Base-by-base conservation (phyloP, 2,888 invertebrate genomes). In the Caenorhabditis afra region DNA sequence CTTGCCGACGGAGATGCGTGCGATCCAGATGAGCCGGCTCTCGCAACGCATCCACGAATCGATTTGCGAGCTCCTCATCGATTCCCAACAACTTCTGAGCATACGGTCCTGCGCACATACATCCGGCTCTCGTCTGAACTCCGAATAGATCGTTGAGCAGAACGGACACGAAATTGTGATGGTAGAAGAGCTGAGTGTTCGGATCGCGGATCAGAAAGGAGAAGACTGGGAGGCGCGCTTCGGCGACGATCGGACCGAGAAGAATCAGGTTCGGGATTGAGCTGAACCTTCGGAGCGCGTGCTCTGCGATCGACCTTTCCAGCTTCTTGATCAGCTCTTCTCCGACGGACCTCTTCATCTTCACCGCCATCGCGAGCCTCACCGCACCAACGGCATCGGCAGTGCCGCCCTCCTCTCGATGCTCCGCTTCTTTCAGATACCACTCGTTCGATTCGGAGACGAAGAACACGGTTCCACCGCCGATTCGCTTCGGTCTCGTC, bases 131-230 rank as follows among this genome's bases (percentile, higher is more conserved):
- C 11, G 78, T 79, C 66, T 83, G 81, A 66, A 96, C 95, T 0
- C 96, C 96, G 90, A 95, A 96, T 29, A 96, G 93, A 89, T 96
- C 96, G 90, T 96, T 96, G 52, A 96, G 92, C 20, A 96, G 93
- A 11, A 95, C 94, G 85, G 94, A 94, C 11, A 96, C 94, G 92
- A 94, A 94, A 91, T 95, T 95, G 91, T 96, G 95, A 91, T 96
- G 96, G 1, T 96, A 93, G 90, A 94, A 95, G 14, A 94, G 87
- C 3, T 95, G 94, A 22, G 77, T 81, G 7, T 44, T 39, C 7
- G 18, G 89, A n/a, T 80, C 62, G 22, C 94, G 93, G 61, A 96
- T 94, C 92, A 96, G 93, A 88, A 96, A 94, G 5, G 95, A 95
- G 91, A 96, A 94, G 70, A 95, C 94, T 2, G 96, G 94, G 29